Conservation (phyloP, 2,113 vertebrate genomes). For the Vicugna pacos region DNA sequence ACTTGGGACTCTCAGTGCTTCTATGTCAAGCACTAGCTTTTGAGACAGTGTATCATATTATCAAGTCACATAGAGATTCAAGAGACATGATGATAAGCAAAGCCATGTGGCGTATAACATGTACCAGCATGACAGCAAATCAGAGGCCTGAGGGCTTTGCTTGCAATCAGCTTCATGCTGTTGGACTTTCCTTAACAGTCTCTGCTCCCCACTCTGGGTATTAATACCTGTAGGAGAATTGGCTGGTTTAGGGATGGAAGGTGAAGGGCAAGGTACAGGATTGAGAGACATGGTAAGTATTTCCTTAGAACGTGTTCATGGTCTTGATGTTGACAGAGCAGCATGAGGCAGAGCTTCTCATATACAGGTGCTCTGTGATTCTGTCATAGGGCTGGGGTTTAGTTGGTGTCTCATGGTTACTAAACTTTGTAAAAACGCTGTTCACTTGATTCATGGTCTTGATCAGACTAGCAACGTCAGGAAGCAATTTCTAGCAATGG, state of each 20-base stretch:
- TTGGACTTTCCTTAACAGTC: constrained; percentile 73
- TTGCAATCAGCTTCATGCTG: constrained; percentile 74
- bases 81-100: constrained; percentile 79
- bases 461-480: background rate
- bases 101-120: constrained; percentile 62
- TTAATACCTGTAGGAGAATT: background rate
- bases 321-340: constrained; percentile 11
- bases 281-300: background rate
- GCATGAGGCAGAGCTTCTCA: background rate
- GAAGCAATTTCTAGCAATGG: background rate
- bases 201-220: constrained; percentile 11
- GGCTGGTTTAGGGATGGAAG: constrained; percentile 8
- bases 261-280: background rate
- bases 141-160: constrained; percentile 58
- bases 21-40: constrained; percentile 80
- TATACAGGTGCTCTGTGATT: constrained; percentile 34
- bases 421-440: constrained; percentile 44
- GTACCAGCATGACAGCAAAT: constrained; percentile 78
- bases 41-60: constrained; percentile 77
- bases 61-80: constrained; percentile 82
- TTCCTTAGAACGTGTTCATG: constrained; percentile 44
- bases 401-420: background rate
- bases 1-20: constrained; percentile 80
- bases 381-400: background rate
- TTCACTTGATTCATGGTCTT: constrained; percentile 12